Evolutionary conservation across 2,888 invertebrate genomes (phyloP).

Genomic region (Byasa hedistus): DNA sequence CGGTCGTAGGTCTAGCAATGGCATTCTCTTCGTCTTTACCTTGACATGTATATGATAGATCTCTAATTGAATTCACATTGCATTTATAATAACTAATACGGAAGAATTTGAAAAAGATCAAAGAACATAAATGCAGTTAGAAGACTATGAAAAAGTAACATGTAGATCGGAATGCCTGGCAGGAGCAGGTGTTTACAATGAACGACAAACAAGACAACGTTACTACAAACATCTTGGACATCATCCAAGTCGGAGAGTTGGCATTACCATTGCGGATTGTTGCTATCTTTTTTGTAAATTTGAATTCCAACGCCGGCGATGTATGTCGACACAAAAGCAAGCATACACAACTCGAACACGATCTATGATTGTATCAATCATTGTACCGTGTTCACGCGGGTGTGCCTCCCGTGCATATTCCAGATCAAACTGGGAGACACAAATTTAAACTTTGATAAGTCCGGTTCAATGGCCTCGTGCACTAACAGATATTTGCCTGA

Average conservation of each 20-base stretch:
- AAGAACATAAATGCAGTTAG: conserved; percentile 33
- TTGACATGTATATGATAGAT: background rate
- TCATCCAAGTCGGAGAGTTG: conserved; percentile 45
- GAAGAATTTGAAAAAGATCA: conserved; percentile 22
- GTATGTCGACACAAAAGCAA: conserved; percentile 36
- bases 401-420: conserved; percentile 56
- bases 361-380: conserved; percentile 33
- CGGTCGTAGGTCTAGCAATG: too few species aligned
- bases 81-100: background rate
- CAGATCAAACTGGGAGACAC: conserved; percentile 51
- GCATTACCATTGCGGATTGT: conserved; percentile 40
- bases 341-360: too few species aligned
- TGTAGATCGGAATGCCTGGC: conserved; percentile 48
- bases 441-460: conserved; percentile 70
- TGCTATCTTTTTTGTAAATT: conserved; percentile 41
- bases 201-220: conserved; percentile 50
- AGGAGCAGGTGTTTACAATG: conserved; percentile 54
- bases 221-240: conserved; percentile 50
- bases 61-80: background rate
- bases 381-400: conserved; percentile 40
- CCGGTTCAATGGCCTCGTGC: conserved; percentile 68
- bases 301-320: conserved; percentile 40
- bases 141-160: conserved; percentile 46
- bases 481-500: conserved; percentile 62
- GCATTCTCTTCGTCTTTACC: too few species aligned